A percentile compares a stretch with the other conserved stretches of the same genome.
These are phyloP conservation scores for Sanderia malayensis DNA, from an alignment of 30 jellyfish, hydroid and myxozoan genomes.

Conservation along the genomic window DNA sequence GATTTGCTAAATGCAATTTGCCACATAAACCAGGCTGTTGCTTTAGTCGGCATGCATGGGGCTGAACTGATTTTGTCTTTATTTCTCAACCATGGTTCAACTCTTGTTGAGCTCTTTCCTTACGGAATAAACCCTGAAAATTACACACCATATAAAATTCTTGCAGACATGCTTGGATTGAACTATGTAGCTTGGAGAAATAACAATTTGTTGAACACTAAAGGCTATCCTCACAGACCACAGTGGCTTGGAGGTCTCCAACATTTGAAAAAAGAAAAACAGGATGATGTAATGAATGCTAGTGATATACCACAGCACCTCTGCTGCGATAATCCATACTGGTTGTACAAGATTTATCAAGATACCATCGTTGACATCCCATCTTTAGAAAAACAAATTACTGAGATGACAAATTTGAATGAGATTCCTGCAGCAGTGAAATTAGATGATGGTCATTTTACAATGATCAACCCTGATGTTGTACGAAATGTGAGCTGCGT, in stretches of 20 bases:
- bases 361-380: slow-evolving; percentile 83
- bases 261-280: slow-evolving; percentile 45
- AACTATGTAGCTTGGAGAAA: slow-evolving; percentile 76
- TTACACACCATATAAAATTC: slow-evolving; percentile 82
- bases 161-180: slow-evolving; percentile 47
- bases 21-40: slow-evolving; percentile 44
- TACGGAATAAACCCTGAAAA: slow-evolving; percentile 77
- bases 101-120: slow-evolving; percentile 82
- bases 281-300: slow-evolving; percentile 30
- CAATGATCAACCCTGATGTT: slow-evolving; percentile 25
- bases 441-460: not conserved
- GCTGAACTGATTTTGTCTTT: slow-evolving; percentile 68
- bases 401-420: not conserved
- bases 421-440: not conserved
- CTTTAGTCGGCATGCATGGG: slow-evolving; percentile 94
- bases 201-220: slow-evolving; percentile 4
- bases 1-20: slow-evolving; percentile 42
- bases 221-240: slow-evolving; percentile 62
- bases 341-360: slow-evolving; percentile 89
- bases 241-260: slow-evolving; percentile 72
- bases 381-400: slow-evolving; percentile 6
- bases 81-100: slow-evolving; percentile 62
- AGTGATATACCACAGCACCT: slow-evolving; percentile 59
- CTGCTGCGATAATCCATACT: slow-evolving; percentile 83
- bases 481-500: slow-evolving; percentile 26